phyloP scores from a whole-genome alignment of 1,140 invertebrate genomes.

The Bicyclus anynana region DNA sequence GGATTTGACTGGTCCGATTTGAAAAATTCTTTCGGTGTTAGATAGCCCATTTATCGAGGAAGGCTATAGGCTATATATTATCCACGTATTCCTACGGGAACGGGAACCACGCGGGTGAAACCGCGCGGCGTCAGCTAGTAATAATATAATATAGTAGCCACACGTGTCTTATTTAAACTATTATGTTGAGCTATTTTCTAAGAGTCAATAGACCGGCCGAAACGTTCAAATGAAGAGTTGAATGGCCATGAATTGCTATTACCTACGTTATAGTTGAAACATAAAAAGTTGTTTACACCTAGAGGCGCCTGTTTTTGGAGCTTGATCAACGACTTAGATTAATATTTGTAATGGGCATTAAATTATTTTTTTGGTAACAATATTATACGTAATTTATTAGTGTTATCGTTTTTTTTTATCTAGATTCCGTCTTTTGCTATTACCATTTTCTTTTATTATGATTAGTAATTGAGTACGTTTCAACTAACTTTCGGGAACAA shows the following conservation, averaged over 20 bases:
- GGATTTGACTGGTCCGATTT: too few species aligned
- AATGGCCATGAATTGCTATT: slow-evolving; percentile 9
- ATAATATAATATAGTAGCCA: too few species aligned
- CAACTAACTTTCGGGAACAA: too few species aligned
- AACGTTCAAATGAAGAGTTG: slow-evolving; percentile 8
- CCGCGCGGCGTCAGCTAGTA: too few species aligned
- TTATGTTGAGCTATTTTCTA: slow-evolving; percentile 1
- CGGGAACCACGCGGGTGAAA: too few species aligned
- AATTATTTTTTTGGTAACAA: background rate
- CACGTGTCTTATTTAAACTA: background rate
- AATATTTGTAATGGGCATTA: background rate
- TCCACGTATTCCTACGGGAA: too few species aligned
- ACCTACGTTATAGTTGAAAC: background rate
- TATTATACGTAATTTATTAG: background rate
- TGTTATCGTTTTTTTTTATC: background rate
- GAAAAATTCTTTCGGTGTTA: too few species aligned
- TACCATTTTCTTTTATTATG: background rate
- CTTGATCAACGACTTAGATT: slow-evolving; percentile 1
- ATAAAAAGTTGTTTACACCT: slow-evolving; percentile 18
- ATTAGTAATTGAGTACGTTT: too few species aligned
- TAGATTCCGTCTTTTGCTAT: background rate
- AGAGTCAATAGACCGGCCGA: slow-evolving; percentile 4
- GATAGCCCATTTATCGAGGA: too few species aligned
- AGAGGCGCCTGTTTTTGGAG: slow-evolving; percentile 7
- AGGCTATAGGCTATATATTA: too few species aligned